Evolutionary conservation across 2,113 vertebrate genomes (phyloP), one percentile per base, ranked within the genome.

Genomic region (Dendrocopos noguchii): DNA sequence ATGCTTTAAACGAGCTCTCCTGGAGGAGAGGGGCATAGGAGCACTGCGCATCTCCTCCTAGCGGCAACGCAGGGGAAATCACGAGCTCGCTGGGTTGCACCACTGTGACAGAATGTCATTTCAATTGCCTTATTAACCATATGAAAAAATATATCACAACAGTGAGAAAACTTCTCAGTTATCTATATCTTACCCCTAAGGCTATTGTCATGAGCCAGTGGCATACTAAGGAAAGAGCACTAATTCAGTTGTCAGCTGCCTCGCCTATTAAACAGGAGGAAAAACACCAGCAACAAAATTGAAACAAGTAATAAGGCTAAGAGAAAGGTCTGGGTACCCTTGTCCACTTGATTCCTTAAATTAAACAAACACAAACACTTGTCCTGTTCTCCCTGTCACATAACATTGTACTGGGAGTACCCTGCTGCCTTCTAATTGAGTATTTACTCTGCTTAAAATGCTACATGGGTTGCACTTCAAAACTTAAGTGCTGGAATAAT

Each of bases 201-300:
- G 99, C 99, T 99, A 99, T 99, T 99, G 99, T 99, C 99, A 99
- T 98, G 98, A 98, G 98, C 98, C 98, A 98, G 98, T 98, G 98
- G 98, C 97, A 98, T 97, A 94, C 97, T 97, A 98, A 98, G 98
- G 97, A 98, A 98, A 97, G 95, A 97, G 97, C 97, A 97, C 98
- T 99, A 99, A 99, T 99, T 99, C 98, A 99, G 98, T 98, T 99
- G 99, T 99, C 99, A 99, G 98, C 98, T 98, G 98, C 98, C 98
- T 99, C 95, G 96, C 97, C 97, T 98, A 98, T 99, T 99, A 98
- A 98, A 98, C 94, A 91, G 88, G 95, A 90, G 90, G 95, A 98
- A 98, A 96, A 95, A 96, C 67, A 96, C 75, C 91, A 96, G 97
- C 78, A 94, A 97, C 95, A 97, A 97, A 95, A 93, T 88, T 96